Conservation (phyloP, 2,113 vertebrate genomes). For the Atrichornis clamosus region DNA sequence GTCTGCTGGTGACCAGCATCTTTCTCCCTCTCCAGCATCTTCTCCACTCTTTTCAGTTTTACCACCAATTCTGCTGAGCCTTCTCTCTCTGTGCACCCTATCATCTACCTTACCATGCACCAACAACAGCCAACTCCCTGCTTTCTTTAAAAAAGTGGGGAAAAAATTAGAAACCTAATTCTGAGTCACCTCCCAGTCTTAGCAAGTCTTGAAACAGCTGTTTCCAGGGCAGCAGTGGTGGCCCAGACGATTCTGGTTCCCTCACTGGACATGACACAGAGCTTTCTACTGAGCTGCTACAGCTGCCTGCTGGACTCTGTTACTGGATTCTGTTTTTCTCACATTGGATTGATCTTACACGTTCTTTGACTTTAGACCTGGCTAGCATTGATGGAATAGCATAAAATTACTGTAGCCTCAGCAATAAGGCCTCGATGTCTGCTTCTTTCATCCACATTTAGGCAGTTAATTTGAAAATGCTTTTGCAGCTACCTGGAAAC, state of each 20-base stretch:
- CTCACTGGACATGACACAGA: background rate
- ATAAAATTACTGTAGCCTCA: background rate
- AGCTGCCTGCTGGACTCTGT: conserved; percentile 13
- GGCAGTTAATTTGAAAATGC: background rate
- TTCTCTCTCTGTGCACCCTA: background rate
- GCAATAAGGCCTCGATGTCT: background rate
- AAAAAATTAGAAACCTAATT: background rate
- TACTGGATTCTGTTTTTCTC: background rate
- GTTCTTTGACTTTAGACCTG: background rate
- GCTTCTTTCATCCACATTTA: background rate
- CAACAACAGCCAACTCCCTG: background rate
- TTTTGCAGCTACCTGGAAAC: background rate
- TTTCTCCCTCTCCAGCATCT: background rate
- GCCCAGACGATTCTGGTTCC: background rate
- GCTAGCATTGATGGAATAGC: accelerated
- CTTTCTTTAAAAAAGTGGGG: background rate
- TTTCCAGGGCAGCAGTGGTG: background rate
- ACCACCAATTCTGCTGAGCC: background rate
- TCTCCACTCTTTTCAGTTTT: background rate
- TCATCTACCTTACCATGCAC: background rate
- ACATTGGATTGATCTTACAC: background rate
- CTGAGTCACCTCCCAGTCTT: background rate
- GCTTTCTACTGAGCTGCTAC: background rate
- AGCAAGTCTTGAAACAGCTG: background rate
- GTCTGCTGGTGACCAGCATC: background rate